Conservation (phyloP, 2,113 vertebrate species). For the Reinhardtius hippoglossoides region DNA sequence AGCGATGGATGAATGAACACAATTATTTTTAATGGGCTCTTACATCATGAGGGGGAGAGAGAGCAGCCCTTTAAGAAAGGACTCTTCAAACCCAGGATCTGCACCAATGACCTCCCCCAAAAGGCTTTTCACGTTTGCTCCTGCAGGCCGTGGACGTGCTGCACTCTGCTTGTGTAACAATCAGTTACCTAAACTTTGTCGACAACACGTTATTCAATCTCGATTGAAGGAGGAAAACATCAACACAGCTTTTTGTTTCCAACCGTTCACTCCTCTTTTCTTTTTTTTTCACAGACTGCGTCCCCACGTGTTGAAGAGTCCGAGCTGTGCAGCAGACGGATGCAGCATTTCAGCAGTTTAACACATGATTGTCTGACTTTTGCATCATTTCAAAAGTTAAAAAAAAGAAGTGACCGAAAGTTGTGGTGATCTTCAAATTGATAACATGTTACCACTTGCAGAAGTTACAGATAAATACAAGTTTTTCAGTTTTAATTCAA, state of each 20-base stretch:
- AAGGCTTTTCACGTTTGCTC: conserved; percentile 30
- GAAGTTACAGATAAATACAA: conserved; percentile 19
- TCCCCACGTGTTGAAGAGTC: conserved; percentile 65
- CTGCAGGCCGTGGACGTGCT: conserved; percentile 18
- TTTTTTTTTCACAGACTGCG: conserved; percentile 64
- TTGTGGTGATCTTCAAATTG: not conserved
- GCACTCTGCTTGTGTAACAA: conserved; percentile 38
- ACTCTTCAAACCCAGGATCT: conserved; percentile 5
- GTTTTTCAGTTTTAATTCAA: not conserved
- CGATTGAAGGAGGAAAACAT: conserved; percentile 6
- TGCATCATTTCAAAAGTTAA: not conserved
- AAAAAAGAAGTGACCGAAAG: too few species aligned
- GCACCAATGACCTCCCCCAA: not conserved
- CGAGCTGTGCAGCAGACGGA: not conserved
- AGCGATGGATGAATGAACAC: too few species aligned
- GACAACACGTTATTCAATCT: conserved; percentile 36
- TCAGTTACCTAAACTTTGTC: conserved; percentile 27
- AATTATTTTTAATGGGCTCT: not conserved
- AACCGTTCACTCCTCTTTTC: not conserved
- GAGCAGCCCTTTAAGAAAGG: not conserved
- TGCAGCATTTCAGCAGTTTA: not conserved
- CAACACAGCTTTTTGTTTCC: not conserved
- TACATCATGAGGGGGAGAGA: not conserved
- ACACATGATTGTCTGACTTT: not conserved
- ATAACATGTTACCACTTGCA: not conserved